A percentile compares a stretch with the other conserved stretches of the same genome.
These are phyloP conservation scores for Peromyscus leucopus DNA, from an alignment of 2,113 vertebrate species.

Conservation along the genomic window DNA sequence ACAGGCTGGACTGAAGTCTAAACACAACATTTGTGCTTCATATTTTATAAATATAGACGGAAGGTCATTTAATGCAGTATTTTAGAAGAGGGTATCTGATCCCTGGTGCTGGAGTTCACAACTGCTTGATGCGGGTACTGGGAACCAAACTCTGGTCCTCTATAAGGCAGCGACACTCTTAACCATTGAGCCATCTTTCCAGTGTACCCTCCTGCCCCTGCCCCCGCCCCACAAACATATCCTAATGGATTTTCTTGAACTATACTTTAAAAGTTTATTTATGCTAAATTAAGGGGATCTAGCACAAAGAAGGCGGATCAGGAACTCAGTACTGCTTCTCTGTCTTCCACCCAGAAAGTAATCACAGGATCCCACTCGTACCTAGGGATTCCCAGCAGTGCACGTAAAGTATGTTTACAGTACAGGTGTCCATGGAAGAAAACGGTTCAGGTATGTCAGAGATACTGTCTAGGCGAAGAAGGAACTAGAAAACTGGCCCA, in stretches of 20 bases:
- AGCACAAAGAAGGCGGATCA: background rate
- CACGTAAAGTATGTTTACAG: background rate
- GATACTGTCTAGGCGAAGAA: background rate
- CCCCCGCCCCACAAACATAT: background rate
- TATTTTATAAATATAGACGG: background rate
- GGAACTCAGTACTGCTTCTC: background rate
- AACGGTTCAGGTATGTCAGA: background rate
- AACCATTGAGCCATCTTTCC: background rate
- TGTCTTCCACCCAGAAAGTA: background rate
- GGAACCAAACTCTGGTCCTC: background rate
- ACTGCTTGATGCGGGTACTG: background rate
- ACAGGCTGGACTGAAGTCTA: too few species aligned
- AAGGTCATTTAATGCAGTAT: background rate
- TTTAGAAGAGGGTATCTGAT: background rate
- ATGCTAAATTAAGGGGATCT: background rate
- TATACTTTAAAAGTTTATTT: background rate
- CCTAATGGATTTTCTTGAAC: background rate
- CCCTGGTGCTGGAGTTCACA: background rate
- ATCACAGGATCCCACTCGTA: accelerated
- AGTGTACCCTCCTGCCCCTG: background rate
- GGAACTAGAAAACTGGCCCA: background rate
- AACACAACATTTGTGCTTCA: background rate
- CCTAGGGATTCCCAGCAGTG: background rate
- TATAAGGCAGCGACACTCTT: background rate
- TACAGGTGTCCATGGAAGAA: background rate